Conservation (phyloP, 2,888 invertebrate species). For the Tyria jacobaeae region DNA sequence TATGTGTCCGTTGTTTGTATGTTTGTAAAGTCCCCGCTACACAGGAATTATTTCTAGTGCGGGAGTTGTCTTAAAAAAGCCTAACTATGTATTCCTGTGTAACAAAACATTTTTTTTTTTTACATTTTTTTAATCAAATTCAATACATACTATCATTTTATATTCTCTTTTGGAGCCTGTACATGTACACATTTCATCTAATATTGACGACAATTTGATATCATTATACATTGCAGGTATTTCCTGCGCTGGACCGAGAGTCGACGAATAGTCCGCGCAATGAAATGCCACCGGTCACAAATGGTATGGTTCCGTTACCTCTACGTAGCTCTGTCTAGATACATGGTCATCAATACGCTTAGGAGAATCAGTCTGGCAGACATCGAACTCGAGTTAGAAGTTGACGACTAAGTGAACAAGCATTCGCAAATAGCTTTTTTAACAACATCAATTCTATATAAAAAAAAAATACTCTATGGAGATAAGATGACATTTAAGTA, state of each 20-base stretch:
- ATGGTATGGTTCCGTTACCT: constrained; percentile 97
- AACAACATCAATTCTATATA: not conserved
- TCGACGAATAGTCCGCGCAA: constrained; percentile 89
- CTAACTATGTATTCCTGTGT: too few species aligned
- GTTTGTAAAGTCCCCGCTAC: too few species aligned
- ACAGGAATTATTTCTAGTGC: too few species aligned
- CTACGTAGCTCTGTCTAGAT: constrained; percentile 95
- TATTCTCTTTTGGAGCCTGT: too few species aligned
- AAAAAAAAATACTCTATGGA: constrained; percentile 1
- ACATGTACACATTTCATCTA: too few species aligned
- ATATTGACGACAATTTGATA: not conserved
- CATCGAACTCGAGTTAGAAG: constrained; percentile 91
- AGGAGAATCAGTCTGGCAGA: constrained; percentile 91
- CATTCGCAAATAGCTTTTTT: not conserved
- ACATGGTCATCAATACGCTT: constrained; percentile 96
- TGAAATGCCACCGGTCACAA: constrained; percentile 96
- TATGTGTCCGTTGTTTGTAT: too few species aligned
- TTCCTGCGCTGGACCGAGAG: constrained; percentile 88
- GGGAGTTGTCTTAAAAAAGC: too few species aligned
- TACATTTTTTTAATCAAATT: too few species aligned
- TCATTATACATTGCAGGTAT: constrained; percentile 81
- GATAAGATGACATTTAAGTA: not conserved
- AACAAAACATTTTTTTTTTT: too few species aligned
- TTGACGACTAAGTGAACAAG: constrained; percentile 82
- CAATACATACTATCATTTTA: too few species aligned